Evolutionary conservation across 2,113 vertebrate species (phyloP).

Genomic region (Thymallus thymallus): DNA sequence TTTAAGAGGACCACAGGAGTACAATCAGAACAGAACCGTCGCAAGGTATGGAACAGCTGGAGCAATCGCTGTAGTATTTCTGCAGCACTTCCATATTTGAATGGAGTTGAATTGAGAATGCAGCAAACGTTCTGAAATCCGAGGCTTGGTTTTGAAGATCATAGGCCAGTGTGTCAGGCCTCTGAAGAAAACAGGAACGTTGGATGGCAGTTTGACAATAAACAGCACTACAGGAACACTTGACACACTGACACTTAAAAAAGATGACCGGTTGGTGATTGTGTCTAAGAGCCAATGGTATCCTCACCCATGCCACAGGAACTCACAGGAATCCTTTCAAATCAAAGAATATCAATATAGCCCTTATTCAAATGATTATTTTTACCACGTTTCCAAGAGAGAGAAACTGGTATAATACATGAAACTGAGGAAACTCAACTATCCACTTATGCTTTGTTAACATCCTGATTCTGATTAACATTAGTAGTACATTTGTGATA

Average conservation of each 20-base stretch:
- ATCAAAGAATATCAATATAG: slow-evolving; percentile 20
- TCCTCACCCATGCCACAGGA: slow-evolving; percentile 45
- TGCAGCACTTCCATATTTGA: neutral
- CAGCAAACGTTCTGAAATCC: neutral
- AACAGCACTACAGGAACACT: neutral
- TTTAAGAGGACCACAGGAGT: neutral
- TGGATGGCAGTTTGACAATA: slow-evolving; percentile 3
- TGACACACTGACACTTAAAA: slow-evolving; percentile 46
- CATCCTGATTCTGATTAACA: slow-evolving; percentile 65
- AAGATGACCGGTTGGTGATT: slow-evolving; percentile 13
- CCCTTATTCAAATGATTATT: slow-evolving; percentile 27
- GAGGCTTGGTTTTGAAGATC: neutral
- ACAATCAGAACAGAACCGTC: neutral
- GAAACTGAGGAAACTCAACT: neutral
- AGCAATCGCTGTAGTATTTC: neutral
- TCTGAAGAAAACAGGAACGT: neutral
- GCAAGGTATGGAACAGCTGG: neutral
- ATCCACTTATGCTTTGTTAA: slow-evolving; percentile 23
- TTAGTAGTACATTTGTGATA: neutral
- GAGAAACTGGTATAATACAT: slow-evolving; percentile 34
- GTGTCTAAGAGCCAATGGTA: slow-evolving; percentile 17
- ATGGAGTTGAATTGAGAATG: neutral
- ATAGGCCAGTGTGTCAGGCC: slow-evolving; percentile 2
- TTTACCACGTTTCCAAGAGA: slow-evolving; percentile 2
- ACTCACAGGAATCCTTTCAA: slow-evolving; percentile 52